phyloP scores from a whole-genome alignment of 2,888 invertebrate genomes.

The Drosophila buzzatii region DNA sequence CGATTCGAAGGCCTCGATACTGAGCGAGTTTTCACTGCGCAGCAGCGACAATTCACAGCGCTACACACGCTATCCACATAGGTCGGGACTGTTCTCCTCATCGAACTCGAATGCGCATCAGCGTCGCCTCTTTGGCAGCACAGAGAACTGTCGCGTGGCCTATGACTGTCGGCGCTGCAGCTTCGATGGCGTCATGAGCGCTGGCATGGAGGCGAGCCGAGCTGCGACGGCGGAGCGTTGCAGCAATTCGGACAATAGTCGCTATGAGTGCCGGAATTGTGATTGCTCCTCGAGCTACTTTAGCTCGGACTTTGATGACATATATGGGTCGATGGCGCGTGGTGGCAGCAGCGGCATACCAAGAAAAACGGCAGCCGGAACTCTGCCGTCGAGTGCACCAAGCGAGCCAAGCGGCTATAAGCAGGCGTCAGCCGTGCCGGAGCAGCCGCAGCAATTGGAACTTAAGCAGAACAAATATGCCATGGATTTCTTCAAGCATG shows the following conservation, averaged over 20 bases:
- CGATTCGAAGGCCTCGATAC: constrained; percentile 84
- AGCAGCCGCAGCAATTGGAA: constrained; percentile 71
- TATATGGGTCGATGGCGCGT: constrained; percentile 76
- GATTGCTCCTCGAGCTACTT: constrained; percentile 85
- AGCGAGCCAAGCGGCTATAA: constrained; percentile 32
- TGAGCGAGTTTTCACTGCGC: constrained; percentile 84
- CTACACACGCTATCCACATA: constrained; percentile 64
- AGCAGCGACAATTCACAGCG: constrained; percentile 84
- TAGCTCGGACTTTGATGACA: constrained; percentile 85
- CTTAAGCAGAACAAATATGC: constrained; percentile 85
- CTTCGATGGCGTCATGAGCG: constrained; percentile 77
- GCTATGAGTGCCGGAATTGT: constrained; percentile 85
- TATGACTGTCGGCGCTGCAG: constrained; percentile 85
- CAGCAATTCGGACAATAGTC: constrained; percentile 84
- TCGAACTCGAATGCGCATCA: constrained; percentile 75
- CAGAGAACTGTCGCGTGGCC: constrained; percentile 84
- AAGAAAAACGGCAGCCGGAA: constrained; percentile 81
- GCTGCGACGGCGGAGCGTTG: constrained; percentile 48
- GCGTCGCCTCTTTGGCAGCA: constrained; percentile 84
- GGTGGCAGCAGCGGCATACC: constrained; percentile 80
- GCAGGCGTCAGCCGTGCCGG: constrained; percentile 18
- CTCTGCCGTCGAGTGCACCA: constrained; percentile 69
- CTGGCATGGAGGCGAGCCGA: not conserved
- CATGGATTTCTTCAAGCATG: constrained; percentile 85
- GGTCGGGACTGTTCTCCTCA: constrained; percentile 81